phyloP scores from a whole-genome alignment of 1,140 invertebrate species.

The Zeugodacus cucurbitae region DNA sequence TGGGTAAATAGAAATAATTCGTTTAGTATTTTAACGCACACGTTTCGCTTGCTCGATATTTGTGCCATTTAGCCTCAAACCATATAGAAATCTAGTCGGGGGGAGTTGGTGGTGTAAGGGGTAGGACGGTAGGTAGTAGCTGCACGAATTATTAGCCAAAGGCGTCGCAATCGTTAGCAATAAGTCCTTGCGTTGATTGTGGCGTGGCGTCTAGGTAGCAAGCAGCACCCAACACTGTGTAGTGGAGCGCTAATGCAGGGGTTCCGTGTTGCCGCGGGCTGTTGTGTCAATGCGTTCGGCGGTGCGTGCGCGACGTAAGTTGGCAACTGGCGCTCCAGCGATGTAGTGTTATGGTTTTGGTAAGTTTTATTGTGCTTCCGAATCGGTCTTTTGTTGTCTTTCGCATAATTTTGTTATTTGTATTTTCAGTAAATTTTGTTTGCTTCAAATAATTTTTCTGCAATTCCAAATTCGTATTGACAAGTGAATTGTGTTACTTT shows the following conservation, averaged over 20 bases:
- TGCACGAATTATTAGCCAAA: slow-evolving; percentile 16
- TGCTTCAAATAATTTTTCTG: background rate
- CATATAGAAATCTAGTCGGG: background rate
- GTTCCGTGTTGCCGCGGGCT: background rate
- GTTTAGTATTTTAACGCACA: slow-evolving; percentile 40
- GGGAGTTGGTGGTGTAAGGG: background rate
- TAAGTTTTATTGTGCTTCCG: background rate
- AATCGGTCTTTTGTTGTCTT: background rate
- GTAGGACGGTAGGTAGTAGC: background rate
- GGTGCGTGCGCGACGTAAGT: background rate
- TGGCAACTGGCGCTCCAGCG: background rate
- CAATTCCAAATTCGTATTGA: background rate
- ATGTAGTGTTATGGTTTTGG: background rate
- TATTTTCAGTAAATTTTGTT: slow-evolving; percentile 19
- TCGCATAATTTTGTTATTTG: slow-evolving; percentile 29
- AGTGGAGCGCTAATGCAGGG: background rate
- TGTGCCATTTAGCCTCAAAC: slow-evolving; percentile 22
- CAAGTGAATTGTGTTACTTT: slow-evolving; percentile 1
- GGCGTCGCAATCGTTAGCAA: background rate
- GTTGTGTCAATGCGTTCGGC: slow-evolving; percentile 3
- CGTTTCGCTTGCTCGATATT: slow-evolving; percentile 8
- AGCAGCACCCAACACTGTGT: background rate
- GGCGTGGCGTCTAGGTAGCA: background rate
- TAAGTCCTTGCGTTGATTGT: background rate
- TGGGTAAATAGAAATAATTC: slow-evolving; percentile 42